Evolutionary conservation across 2,113 vertebrate species (phyloP).

Genomic region (Oncorhynchus keta): DNA sequence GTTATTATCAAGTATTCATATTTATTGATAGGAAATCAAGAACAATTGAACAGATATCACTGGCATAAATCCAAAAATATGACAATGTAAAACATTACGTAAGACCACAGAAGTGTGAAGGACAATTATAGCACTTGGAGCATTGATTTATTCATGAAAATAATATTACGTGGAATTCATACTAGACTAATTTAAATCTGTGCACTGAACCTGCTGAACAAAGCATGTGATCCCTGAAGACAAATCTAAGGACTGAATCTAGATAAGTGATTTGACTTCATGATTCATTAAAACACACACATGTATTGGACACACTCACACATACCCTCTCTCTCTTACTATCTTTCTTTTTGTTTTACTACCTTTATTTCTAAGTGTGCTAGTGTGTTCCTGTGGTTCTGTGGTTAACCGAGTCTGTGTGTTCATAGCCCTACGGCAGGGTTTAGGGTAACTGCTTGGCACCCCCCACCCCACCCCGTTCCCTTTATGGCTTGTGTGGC

Average conservation of each 20-base stretch:
- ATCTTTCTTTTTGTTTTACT: neutral
- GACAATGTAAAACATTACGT: neutral
- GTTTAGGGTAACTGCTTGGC: conserved; percentile 64
- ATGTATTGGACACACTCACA: neutral
- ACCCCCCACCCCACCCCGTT: conserved; percentile 29
- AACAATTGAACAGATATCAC: conserved; percentile 33
- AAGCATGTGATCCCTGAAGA: no score
- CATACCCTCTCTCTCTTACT: neutral
- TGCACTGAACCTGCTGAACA: no score
- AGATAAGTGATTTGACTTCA: no score
- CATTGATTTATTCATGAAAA: no score
- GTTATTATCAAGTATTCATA: conserved; percentile 1
- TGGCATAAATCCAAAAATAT: neutral
- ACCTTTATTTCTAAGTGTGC: conserved; percentile 1
- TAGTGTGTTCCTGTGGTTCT: conserved; percentile 46
- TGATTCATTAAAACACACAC: no score
- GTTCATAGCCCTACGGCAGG: conserved; percentile 60
- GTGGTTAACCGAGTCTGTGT: conserved; percentile 45
- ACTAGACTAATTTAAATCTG: no score
- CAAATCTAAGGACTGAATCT: no score
- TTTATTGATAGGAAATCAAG: neutral
- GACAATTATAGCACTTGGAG: no score
- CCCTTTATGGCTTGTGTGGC: conserved; percentile 68
- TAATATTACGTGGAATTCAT: no score
- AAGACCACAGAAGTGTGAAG: no score